Conservation (phyloP, 2,888 invertebrate genomes). For the Carpatolechia fugitivella region DNA sequence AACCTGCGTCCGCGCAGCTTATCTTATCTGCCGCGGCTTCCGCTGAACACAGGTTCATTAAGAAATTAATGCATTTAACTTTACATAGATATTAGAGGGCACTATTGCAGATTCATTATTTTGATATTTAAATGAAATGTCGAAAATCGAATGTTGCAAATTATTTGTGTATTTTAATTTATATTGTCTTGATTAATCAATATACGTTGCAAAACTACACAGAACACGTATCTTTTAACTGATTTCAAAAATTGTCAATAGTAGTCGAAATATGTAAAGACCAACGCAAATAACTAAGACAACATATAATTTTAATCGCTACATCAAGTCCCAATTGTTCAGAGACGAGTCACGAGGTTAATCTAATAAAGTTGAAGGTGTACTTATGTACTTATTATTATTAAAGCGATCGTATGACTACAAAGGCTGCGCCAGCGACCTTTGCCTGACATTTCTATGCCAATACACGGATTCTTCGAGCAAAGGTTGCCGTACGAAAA, state of each 20-base stretch:
- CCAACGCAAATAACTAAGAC: background rate
- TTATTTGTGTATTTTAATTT: no score
- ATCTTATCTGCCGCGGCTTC: slow-evolving; percentile 17
- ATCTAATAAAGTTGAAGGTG: slow-evolving; percentile 28
- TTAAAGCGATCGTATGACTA: slow-evolving; percentile 7
- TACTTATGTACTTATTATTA: slow-evolving; percentile 19
- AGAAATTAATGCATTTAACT: background rate
- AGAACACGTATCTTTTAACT: no score
- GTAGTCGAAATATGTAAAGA: background rate
- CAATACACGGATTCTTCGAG: slow-evolving; percentile 49
- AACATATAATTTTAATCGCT: slow-evolving; percentile 35
- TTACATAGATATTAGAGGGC: background rate
- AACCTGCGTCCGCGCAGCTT: slow-evolving; percentile 20
- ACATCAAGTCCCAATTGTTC: slow-evolving; percentile 22
- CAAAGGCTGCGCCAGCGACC: slow-evolving; percentile 40
- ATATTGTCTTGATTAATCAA: no score
- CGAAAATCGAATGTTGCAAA: no score
- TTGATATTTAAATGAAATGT: no score
- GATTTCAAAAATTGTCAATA: no score
- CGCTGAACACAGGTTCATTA: slow-evolving; percentile 8
- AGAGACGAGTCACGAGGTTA: slow-evolving; percentile 48
- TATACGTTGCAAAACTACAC: no score
- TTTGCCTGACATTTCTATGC: slow-evolving; percentile 65
- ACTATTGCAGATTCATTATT: no score
- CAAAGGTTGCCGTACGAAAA: slow-evolving; percentile 58